Conservation (phyloP, 2,888 invertebrate species). For the Chirona hameri region DNA sequence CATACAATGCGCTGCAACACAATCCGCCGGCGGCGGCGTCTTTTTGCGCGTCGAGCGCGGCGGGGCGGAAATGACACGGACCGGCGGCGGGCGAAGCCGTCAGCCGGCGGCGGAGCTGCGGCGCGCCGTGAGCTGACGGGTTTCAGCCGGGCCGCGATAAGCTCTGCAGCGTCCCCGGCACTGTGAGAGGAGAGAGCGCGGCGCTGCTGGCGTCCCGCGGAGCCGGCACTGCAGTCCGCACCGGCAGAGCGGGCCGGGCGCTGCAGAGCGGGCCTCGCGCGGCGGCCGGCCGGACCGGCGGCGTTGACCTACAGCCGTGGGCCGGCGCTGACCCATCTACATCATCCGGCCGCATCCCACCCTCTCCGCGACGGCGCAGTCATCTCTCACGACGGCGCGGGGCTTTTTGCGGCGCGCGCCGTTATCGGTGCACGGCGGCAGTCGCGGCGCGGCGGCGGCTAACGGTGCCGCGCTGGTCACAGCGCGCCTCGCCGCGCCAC, state of each 20-base stretch:
- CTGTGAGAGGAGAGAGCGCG: neutral
- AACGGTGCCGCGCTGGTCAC: conserved; percentile 36
- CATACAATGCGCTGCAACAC: neutral
- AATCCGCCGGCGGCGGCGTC: neutral
- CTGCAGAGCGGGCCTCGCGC: too few species aligned
- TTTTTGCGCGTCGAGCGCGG: neutral
- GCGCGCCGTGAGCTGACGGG: too few species aligned
- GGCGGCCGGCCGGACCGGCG: too few species aligned
- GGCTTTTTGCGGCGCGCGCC: neutral
- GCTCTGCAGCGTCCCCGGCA: neutral
- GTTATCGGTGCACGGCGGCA: conserved; percentile 11
- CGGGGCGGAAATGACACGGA: neutral
- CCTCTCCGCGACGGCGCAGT: too few species aligned
- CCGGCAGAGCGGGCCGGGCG: too few species aligned
- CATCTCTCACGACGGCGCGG: neutral
- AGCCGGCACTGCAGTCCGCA: too few species aligned
- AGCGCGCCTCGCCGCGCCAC: conserved; percentile 30
- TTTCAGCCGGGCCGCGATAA: too few species aligned
- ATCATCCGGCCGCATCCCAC: too few species aligned
- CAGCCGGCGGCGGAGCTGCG: neutral
- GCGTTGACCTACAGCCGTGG: too few species aligned
- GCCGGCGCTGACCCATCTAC: too few species aligned
- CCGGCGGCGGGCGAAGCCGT: neutral
- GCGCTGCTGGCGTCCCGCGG: too few species aligned
- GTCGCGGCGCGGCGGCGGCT: conserved; percentile 33